These are phyloP conservation scores for Paraplagusia blochii DNA, from an alignment of 2,113 vertebrate species.

Conservation along the genomic window DNA sequence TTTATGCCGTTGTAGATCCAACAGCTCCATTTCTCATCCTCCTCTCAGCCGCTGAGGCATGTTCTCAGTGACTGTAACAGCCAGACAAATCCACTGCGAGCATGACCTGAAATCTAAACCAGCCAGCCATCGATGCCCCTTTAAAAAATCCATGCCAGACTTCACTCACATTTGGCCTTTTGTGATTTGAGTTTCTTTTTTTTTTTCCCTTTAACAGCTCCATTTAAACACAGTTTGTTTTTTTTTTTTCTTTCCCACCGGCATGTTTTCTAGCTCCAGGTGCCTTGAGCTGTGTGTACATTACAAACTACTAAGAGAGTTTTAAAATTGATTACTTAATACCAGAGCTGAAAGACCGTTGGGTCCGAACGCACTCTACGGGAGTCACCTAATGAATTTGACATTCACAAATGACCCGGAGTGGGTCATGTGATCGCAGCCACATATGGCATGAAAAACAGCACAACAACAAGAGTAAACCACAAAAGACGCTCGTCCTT, in stretches of 20 bases:
- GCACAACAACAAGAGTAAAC: conserved; percentile 26
- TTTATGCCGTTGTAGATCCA: conserved; percentile 55
- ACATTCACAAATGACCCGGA: conserved; percentile 35
- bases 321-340: neutral
- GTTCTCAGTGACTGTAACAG: conserved; percentile 50
- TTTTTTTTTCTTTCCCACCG: conserved; percentile 5
- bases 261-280: neutral
- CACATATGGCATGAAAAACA: conserved; percentile 17
- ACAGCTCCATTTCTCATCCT: conserved; percentile 55
- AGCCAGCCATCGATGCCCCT: conserved; percentile 14
- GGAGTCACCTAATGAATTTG: conserved; percentile 2
- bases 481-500: conserved; percentile 51
- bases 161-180: conserved; percentile 11
- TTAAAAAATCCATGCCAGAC: conserved; percentile 22
- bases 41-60: conserved; percentile 46
- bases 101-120: conserved; percentile 57
- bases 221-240: conserved; percentile 7
- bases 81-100: conserved; percentile 50
- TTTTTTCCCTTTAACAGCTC: too few relatives aligned
- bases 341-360: neutral
- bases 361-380: neutral
- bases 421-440: neutral
- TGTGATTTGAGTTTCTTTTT: conserved; percentile 22
- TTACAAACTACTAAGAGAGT: conserved; percentile 5
- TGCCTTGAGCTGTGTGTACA: neutral